Evolutionary conservation across 2,888 invertebrate species (phyloP).

Genomic region (Horisme vitalbata): DNA sequence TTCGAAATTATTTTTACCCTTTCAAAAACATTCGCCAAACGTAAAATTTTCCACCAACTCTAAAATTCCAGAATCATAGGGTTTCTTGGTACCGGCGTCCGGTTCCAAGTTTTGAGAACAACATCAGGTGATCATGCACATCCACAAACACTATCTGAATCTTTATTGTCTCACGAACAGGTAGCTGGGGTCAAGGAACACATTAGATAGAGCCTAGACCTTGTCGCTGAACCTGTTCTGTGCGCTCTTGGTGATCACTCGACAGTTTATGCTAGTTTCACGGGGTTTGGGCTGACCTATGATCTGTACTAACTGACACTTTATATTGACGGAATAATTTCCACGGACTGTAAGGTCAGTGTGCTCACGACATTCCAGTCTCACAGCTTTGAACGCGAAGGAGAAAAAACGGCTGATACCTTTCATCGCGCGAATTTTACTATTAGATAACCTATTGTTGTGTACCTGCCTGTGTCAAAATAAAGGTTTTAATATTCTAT

Average conservation of each 20-base stretch:
- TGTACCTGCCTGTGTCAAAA: no score
- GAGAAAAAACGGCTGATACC: no score
- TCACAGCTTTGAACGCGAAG: no score
- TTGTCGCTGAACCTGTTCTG: conserved; percentile 14
- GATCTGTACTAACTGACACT: no score
- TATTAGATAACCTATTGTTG: no score
- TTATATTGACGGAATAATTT: no score
- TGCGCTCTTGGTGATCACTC: neutral
- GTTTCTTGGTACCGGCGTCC: conserved; percentile 5
- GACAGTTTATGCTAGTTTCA: neutral
- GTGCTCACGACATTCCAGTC: no score
- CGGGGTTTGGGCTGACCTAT: neutral
- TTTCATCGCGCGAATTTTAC: no score
- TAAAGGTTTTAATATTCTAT: no score
- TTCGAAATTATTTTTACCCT: no score
- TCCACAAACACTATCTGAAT: conserved; percentile 10
- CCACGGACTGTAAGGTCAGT: no score
- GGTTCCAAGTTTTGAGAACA: conserved; percentile 9
- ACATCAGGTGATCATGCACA: neutral
- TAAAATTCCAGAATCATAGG: neutral
- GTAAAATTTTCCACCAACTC: neutral
- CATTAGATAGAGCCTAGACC: conserved; percentile 19
- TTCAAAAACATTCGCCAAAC: no score
- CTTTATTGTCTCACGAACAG: conserved; percentile 11
- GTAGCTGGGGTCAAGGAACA: conserved; percentile 20